Evolutionary conservation across 2,797 vertebrate genomes (phyloP), one percentile per base, ranked within the genome.

Genomic region (Petrocephalus sullivani): DNA sequence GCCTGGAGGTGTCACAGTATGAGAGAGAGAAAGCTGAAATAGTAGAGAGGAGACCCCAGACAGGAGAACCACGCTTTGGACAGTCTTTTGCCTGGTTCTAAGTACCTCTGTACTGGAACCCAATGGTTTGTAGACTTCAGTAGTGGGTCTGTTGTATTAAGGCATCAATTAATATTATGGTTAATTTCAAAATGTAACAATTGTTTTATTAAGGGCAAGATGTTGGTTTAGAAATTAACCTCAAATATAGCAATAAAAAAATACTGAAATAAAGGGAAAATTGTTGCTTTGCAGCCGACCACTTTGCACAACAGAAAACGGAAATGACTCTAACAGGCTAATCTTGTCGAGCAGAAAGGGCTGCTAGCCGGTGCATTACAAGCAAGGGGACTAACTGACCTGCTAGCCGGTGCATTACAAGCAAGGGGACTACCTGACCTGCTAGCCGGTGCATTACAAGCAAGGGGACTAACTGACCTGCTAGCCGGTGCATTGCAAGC

Each of bases 131-230:
- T 61, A 16, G 61, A 41, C 8, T 46, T 61, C 37, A 37, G 61
- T 46, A 54, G 46, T 75, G 61, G 87, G 87, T 75, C 87, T 87
- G 87, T 75, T 75, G 87, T 67, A 87, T 78, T 75, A 87, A 87
- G 28, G 87, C 87, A 37, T 49, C 54, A 67, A 75, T 7, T 19
- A 86, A 60, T 37, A 60, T 46, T n/a, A 54, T 81, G 37, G 19
- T 33, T 46, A 8, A 56, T 78, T 75, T 87, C 7, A 33, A 67
- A 33, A 87, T 16, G 86, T 71, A n/a, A 67, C 46, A 41, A 49
- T 33, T 71, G 86, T 53, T 46, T 16, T 28, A 12, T 41, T 19
- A 86, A 67, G 60, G 21, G 86, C 60, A 21, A 46, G 51, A 86
- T 61, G 57, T 9, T 21, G 57, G 58, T 16, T 46, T 64, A 53